Conservation (phyloP, 2,113 vertebrate species). For the Pteropus alecto region DNA sequence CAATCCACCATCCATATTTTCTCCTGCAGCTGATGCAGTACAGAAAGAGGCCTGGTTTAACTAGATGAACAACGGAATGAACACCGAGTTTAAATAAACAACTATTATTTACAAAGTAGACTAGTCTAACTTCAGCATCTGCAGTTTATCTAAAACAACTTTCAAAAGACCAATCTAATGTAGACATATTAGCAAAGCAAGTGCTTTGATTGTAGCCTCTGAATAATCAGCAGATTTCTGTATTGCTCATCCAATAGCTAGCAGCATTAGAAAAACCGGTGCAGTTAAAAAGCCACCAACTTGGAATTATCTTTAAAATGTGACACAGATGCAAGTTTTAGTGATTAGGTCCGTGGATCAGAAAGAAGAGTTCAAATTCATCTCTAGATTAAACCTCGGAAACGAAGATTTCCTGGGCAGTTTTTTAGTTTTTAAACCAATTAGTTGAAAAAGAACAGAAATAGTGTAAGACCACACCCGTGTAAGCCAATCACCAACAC, state of each 20-base stretch:
- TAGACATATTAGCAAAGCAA: conserved; percentile 69
- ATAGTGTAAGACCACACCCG: conserved; percentile 78
- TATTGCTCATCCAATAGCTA: neutral
- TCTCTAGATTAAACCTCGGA: neutral
- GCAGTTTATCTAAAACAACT: conserved; percentile 45
- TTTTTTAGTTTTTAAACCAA: conserved; percentile 64
- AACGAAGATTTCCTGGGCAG: conserved; percentile 49
- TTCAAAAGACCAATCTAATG: conserved; percentile 45
- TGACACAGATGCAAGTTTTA: conserved; percentile 44
- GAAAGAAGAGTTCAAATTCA: conserved; percentile 55
- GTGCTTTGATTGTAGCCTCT: conserved; percentile 29
- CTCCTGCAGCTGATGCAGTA: neutral
- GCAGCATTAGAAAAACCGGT: conserved; percentile 3
- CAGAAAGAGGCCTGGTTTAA: conserved; percentile 42
- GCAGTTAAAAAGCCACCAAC: conserved; percentile 28
- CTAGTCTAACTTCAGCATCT: neutral
- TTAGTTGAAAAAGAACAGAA: conserved; percentile 78
- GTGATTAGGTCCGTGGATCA: conserved; percentile 67
- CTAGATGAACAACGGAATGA: neutral
- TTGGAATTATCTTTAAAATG: conserved; percentile 56
- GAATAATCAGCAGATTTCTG: conserved; percentile 38
- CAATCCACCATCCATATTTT: neutral
- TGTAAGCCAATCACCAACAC: conserved; percentile 83
- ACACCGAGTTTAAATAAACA: conserved; percentile 32
- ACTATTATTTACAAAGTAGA: conserved; percentile 1